phyloP scores from a whole-genome alignment of 2,113 vertebrate genomes.

The Lophius piscatorius region DNA sequence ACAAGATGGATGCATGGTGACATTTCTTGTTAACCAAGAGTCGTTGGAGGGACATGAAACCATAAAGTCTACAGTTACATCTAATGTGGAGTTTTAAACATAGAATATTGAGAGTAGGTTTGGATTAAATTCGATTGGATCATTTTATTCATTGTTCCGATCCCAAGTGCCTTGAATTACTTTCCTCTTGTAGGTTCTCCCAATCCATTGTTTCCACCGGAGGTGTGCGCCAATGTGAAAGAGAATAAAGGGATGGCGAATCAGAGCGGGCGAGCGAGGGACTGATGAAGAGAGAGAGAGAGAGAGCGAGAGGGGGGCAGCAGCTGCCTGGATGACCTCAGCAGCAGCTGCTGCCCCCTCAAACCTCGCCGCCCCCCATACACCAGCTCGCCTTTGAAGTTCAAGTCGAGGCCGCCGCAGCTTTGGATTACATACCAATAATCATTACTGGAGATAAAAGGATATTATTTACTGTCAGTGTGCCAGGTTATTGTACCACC shows the following conservation, averaged over 20 bases:
- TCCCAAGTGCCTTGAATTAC: too few species aligned
- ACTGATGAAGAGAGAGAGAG: conserved; percentile 14
- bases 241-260: conserved; percentile 39
- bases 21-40: too few species aligned
- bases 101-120: not conserved
- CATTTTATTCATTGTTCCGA: too few species aligned
- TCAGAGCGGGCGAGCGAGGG: conserved; percentile 22
- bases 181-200: not conserved
- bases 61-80: not conserved
- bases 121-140: not conserved
- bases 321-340: conserved; percentile 76
- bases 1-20: too few species aligned
- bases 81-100: not conserved
- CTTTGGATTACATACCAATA: conserved; percentile 58
- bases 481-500: not conserved
- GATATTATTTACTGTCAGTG: not conserved
- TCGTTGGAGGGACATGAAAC: too few species aligned
- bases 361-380: conserved; percentile 33
- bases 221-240: conserved; percentile 23
- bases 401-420: conserved; percentile 54
- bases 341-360: conserved; percentile 68
- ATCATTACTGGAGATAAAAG: conserved; percentile 37
- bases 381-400: conserved; percentile 74
- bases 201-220: conserved; percentile 15
- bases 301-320: conserved; percentile 47